Percentiles rank a stretch among this genome's conserved stretches.
Conservation (phyloP, 2,113 vertebrate species). For the Heterotis niloticus region DNA sequence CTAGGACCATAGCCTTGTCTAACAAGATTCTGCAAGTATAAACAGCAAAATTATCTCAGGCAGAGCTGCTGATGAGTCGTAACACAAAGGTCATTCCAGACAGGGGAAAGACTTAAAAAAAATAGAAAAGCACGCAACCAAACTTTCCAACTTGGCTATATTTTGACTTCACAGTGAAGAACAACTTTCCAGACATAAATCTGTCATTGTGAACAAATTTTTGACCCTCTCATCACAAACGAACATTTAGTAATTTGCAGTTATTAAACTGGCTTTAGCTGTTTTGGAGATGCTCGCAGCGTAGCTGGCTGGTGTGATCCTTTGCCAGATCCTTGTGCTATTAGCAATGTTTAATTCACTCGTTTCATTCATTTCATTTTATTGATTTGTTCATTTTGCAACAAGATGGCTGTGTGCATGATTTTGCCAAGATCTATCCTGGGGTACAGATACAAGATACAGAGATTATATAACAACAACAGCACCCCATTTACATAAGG, state of each 20-base stretch:
- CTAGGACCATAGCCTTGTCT: background rate
- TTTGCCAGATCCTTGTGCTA: background rate
- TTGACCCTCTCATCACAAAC: background rate
- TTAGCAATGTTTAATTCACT: background rate
- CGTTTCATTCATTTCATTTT: too few species aligned
- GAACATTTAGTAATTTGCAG: too few species aligned
- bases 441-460: too few species aligned
- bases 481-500: too few species aligned
- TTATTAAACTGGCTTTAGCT: background rate
- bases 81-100: too few species aligned
- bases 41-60: conserved; percentile 3
- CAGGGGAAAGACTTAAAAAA: background rate
- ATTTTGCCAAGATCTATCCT: background rate
- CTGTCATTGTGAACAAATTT: background rate
- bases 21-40: background rate
- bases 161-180: too few species aligned
- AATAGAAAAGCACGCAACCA: background rate
- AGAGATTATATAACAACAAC: too few species aligned
- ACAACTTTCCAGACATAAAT: too few species aligned
- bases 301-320: background rate
- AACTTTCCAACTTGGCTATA: background rate
- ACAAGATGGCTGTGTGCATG: background rate
- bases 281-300: background rate
- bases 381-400: background rate
- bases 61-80: background rate